Evolutionary conservation across 1,140 invertebrate genomes (phyloP).

Genomic region (Drosophila repleta): DNA sequence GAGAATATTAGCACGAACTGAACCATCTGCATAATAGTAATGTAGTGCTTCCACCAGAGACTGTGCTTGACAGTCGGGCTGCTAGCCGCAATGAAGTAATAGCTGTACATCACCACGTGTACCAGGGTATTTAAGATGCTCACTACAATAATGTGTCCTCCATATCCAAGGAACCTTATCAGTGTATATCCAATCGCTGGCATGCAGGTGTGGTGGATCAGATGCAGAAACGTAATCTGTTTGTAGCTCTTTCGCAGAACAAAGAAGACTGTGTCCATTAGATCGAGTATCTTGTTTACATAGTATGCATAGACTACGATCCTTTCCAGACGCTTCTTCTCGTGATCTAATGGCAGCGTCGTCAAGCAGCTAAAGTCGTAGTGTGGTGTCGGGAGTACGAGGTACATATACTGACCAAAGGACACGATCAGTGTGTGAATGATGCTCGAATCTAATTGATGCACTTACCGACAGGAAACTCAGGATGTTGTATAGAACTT

Average conservation of each 20-base stretch:
- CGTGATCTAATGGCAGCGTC: slow-evolving; percentile 44
- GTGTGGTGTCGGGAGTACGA: slow-evolving; percentile 10
- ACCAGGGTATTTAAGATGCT: slow-evolving; percentile 90
- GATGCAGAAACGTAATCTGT: slow-evolving; percentile 55
- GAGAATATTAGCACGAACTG: slow-evolving; percentile 90
- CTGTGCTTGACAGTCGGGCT: slow-evolving; percentile 87
- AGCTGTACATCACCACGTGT: slow-evolving; percentile 91
- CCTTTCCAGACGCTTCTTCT: slow-evolving; percentile 37
- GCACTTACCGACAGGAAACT: slow-evolving; percentile 33
- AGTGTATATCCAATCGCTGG: slow-evolving; percentile 12
- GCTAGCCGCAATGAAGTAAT: slow-evolving; percentile 88
- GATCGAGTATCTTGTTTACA: slow-evolving; percentile 57
- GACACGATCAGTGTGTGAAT: background rate
- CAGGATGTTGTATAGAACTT: slow-evolving; percentile 83
- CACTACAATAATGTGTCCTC: slow-evolving; percentile 88
- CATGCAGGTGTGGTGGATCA: slow-evolving; percentile 85
- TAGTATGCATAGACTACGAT: slow-evolving; percentile 32
- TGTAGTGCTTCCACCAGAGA: slow-evolving; percentile 92
- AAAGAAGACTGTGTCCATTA: slow-evolving; percentile 61
- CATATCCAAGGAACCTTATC: slow-evolving; percentile 61
- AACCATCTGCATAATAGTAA: slow-evolving; percentile 90
- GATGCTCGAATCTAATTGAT: background rate
- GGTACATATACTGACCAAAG: slow-evolving; percentile 7
- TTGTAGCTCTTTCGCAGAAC: slow-evolving; percentile 61
- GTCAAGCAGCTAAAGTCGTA: slow-evolving; percentile 37